Conservation (phyloP, 2,113 vertebrate species). For the Rhineura floridana region DNA sequence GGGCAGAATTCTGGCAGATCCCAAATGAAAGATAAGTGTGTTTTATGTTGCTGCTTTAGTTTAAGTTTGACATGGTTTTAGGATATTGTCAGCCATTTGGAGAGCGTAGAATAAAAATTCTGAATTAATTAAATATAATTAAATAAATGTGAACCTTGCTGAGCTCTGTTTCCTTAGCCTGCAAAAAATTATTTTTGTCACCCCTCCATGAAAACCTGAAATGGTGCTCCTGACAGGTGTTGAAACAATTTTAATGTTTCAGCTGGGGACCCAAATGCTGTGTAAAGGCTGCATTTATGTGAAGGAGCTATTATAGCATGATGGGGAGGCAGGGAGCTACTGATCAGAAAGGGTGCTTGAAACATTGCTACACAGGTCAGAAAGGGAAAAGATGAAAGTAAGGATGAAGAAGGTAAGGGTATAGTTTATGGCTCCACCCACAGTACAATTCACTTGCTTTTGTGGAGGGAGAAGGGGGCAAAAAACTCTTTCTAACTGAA, state of each 20-base stretch:
- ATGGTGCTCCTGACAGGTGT: background rate
- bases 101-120: no score
- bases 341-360: no score
- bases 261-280: background rate
- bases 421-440: background rate
- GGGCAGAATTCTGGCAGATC: no score
- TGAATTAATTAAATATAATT: no score
- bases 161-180: no score
- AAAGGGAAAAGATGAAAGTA: background rate
- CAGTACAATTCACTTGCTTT: background rate
- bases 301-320: fast-evolving
- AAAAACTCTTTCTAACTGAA: background rate
- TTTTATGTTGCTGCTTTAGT: no score
- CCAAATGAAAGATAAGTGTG: no score
- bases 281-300: no score
- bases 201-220: background rate
- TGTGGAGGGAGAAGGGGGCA: background rate
- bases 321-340: no score
- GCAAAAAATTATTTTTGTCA: background rate
- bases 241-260: background rate
- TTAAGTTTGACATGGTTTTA: no score
- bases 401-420: background rate
- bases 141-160: background rate
- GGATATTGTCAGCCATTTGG: no score
- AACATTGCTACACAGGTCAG: background rate